Evolutionary conservation across 2,888 invertebrate genomes (phyloP), one percentile per base, ranked within the genome.

Genomic region (Scaptomyza reducta): DNA sequence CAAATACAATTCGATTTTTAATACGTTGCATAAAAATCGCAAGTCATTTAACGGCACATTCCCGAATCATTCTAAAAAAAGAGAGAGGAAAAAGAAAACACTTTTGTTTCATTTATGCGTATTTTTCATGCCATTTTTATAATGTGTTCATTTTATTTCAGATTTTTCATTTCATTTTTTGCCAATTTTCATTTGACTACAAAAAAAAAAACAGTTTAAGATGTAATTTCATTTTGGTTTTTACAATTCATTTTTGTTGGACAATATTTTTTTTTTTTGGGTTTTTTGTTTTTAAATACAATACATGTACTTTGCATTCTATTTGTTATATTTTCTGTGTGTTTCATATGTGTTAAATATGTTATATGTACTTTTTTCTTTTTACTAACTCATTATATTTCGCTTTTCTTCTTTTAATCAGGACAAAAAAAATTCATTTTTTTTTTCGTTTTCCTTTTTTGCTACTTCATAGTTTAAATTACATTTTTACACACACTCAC

Each of bases 241-340:
- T 72, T 79, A 70, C 85, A 84, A 74, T 68, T 69, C 61, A 82
- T 73, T 79, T 6, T 83, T 86, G 80, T 86, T 80, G 73, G 84
- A 86, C 80, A 86, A 86, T 80, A 83, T 31, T 1, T 31, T 10
- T 10, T 10, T 56, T 22, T 54, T 42, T 59, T 70, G 10, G 35
- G 1, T 35, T n/a, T 35, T 13, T 70, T 54, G 49, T 60, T 69
- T 77, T 61, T 62, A 61, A 79, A 79, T 82, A 82, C 68, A 82
- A 73, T 87, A 61, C 58, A 68, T 72, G 65, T 69, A 69, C 58
- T 65, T 69, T 80, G 70, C 74, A 69, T 66, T 84, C 64, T 74
- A 77, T 87, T 69, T 66, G 62, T 81, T 54, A 57, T 68, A 60
- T 38, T 38, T 60, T 31, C 3, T 33, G 49, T 22, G 60, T 73